Conservation (phyloP, 2,888 invertebrate genomes). For the Drosophila peninsularis region DNA sequence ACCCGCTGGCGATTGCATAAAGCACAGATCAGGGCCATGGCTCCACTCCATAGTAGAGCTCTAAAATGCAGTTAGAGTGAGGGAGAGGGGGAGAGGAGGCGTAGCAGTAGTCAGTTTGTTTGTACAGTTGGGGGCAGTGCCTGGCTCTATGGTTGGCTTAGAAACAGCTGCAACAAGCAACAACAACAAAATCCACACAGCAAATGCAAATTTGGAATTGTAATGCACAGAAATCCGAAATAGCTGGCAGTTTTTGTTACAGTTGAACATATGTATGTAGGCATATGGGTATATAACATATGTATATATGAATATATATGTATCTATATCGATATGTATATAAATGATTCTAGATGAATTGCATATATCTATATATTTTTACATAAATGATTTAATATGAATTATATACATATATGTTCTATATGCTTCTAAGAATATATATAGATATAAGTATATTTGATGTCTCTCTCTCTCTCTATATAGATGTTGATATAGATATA, state of each 20-base stretch:
- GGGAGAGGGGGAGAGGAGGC: too few relatives aligned
- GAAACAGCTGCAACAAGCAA: conserved; percentile 40
- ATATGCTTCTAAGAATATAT: too few relatives aligned
- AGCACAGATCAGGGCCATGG: conserved; percentile 29
- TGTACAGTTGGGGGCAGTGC: conserved; percentile 25
- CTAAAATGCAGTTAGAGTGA: neutral
- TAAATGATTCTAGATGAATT: neutral
- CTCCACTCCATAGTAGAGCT: neutral
- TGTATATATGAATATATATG: neutral
- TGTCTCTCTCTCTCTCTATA: neutral
- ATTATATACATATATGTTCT: neutral
- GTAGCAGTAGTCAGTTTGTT: conserved; percentile 26
- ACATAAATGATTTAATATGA: neutral
- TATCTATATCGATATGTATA: neutral
- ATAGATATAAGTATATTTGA: too few relatives aligned
- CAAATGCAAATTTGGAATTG: conserved; percentile 66
- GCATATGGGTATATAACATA: neutral
- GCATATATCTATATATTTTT: neutral
- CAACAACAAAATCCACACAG: conserved; percentile 29
- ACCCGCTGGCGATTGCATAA: conserved; percentile 40
- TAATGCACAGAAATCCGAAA: conserved; percentile 52
- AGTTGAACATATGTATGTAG: conserved; percentile 20
- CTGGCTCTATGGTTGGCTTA: conserved; percentile 51
- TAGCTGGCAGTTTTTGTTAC: conserved; percentile 42
- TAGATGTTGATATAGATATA: neutral